A percentile compares a stretch with the other conserved stretches of the same genome.
Conservation (phyloP, 2,888 invertebrate species). For the Drosophila antonietae region DNA sequence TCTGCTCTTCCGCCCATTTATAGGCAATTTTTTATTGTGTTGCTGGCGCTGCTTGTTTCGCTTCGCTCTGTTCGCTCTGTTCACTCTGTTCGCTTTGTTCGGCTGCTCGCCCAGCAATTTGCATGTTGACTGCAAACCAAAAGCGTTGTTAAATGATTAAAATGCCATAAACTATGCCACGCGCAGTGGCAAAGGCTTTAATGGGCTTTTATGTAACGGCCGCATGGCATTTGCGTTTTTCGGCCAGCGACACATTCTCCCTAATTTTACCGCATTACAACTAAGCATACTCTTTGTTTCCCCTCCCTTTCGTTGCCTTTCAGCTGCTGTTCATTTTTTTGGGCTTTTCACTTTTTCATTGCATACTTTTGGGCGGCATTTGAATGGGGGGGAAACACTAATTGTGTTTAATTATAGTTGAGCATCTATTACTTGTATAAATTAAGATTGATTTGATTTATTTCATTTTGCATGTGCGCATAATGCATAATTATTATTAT, state of each 20-base stretch:
- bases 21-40: conserved; percentile 76
- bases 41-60: conserved; percentile 33
- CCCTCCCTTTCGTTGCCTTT: neutral
- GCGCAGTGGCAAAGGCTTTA: conserved; percentile 47
- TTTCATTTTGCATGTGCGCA: neutral
- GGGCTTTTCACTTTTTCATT: conserved; percentile 20
- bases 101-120: conserved; percentile 65
- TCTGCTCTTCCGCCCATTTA: conserved; percentile 70
- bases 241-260: conserved; percentile 35
- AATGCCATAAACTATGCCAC: conserved; percentile 74
- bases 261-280: conserved; percentile 60
- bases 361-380: conserved; percentile 37
- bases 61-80: conserved; percentile 11
- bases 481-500: neutral
- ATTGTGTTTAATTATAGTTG: conserved; percentile 22
- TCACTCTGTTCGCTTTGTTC: conserved; percentile 30
- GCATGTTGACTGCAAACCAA: conserved; percentile 75
- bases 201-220: conserved; percentile 52
- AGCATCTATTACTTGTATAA: neutral
- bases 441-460: conserved; percentile 8
- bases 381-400: conserved; percentile 2
- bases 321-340: conserved; percentile 3
- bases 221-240: conserved; percentile 14
- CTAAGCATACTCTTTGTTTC: conserved; percentile 25
- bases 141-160: conserved; percentile 75